Base-by-base conservation (phyloP, 2,113 vertebrate species). In the Thomomys bottae region DNA sequence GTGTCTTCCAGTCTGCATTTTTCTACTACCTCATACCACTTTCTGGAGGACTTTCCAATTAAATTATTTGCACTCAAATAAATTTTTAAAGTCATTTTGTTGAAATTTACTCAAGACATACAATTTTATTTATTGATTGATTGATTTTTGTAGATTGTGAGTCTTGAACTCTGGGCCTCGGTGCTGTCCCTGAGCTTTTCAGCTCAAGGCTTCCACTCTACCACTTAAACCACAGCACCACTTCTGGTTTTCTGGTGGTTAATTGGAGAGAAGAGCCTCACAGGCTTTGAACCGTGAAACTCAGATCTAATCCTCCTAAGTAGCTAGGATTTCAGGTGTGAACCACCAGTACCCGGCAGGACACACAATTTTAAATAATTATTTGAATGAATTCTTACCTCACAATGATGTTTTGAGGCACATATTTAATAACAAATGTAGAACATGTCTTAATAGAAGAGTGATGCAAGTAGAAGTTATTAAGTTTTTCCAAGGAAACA, bases 11-110 rank as follows among this genome's bases (percentile, higher is more conserved):
- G 14, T 84, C 12, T 76, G n/a, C 80, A 68, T 11, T 83, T 76
- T 94, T 79, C 61, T 30, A 40, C 20, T 82, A 0, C 32, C 9
- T 88, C n/a, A 57, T 4, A 30, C 30, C 54, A 40, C 26, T 94
- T 95, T 57, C 23, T 77, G 6, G 36, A 21, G 63, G 49, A 82
- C 68, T 82, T 94, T 91, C 23, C 30, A 71, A 89, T 87, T 87
- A 73, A 94, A 90, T 77, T 93, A 91, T 86, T 88, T 90, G 34
- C 6, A 59, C 21, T 63, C n/a, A 36, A 59, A 84, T 92, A 17
- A 24, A 78, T 76, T 80, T 64, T 78, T 42, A n/a, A 45, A 91
- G 26, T 76, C 54, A 84, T 5, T 91, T 89, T 94, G 40, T 23
- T 92, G 49, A 78, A 89, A 84, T 42, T 64, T 83, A 92, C 66